Evolutionary conservation across 1,140 invertebrate species (phyloP).

Genomic region (Ephestia elutella): DNA sequence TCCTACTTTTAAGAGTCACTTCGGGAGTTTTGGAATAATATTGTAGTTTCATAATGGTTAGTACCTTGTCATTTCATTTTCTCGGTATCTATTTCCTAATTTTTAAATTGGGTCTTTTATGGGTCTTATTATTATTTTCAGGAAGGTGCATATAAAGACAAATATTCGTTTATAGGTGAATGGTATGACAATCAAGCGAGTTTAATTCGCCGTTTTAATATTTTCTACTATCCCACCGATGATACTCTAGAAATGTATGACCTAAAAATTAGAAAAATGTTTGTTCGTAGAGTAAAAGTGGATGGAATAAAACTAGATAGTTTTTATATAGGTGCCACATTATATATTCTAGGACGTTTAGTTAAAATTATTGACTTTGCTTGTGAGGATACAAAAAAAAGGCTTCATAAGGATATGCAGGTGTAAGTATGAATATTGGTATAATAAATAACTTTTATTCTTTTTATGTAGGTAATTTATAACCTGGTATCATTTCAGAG

Average conservation of each 20-base stretch:
- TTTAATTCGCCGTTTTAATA: constrained; percentile 81
- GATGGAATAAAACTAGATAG: constrained; percentile 79
- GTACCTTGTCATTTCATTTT: no score
- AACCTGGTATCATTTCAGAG: constrained; percentile 72
- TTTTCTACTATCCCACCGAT: constrained; percentile 84
- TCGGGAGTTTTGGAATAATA: not conserved
- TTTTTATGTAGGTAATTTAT: constrained; percentile 11
- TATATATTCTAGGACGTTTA: constrained; percentile 85
- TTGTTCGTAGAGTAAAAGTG: constrained; percentile 83
- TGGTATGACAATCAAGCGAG: constrained; percentile 88
- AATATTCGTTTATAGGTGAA: constrained; percentile 82
- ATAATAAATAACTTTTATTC: constrained; percentile 4
- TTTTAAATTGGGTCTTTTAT: not conserved
- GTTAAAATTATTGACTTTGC: constrained; percentile 87
- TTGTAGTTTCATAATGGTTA: no score
- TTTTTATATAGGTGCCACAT: constrained; percentile 84
- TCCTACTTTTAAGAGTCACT: no score
- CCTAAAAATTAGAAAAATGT: constrained; percentile 81
- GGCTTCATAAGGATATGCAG: constrained; percentile 76
- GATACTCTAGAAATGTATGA: constrained; percentile 89
- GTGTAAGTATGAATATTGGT: constrained; percentile 66
- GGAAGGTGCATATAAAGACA: constrained; percentile 62
- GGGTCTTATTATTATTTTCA: constrained; percentile 45
- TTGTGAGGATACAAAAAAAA: constrained; percentile 79
- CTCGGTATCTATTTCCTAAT: not conserved